These are phyloP conservation scores for Potamarius usumacintae DNA, from an alignment of 2,113 vertebrate genomes.

Conservation along the genomic window DNA sequence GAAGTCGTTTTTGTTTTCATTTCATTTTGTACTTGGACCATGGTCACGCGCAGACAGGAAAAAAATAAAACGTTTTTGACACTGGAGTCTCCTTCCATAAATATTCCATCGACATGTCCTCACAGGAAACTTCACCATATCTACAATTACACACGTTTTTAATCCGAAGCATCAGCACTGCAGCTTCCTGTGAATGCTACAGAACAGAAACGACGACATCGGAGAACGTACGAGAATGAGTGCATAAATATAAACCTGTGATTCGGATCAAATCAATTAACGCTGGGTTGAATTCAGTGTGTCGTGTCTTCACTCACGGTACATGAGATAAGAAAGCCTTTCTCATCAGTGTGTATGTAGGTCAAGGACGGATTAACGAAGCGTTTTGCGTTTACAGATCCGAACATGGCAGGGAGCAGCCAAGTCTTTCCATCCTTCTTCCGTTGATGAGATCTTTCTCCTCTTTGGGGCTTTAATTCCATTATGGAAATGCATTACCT, in stretches of 20 bases:
- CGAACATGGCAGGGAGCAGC: neutral
- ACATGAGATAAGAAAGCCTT: neutral
- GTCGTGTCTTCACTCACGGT: no score
- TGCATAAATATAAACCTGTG: neutral
- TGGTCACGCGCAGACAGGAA: no score
- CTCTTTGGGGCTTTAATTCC: conserved; percentile 59
- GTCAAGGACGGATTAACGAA: conserved; percentile 43
- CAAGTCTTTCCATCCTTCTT: conserved; percentile 36
- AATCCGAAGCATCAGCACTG: neutral
- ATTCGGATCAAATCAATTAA: neutral
- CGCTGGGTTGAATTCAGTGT: neutral
- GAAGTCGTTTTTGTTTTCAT: neutral
- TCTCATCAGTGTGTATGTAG: neutral
- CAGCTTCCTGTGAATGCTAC: neutral
- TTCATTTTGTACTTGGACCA: neutral
- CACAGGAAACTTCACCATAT: neutral
- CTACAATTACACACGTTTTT: neutral
- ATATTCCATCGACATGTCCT: neutral
- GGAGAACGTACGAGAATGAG: neutral
- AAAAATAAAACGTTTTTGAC: no score
- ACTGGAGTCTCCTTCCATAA: no score
- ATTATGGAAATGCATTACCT: conserved; percentile 59
- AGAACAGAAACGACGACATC: neutral
- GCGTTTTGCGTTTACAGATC: neutral
- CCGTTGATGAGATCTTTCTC: conserved; percentile 59